Percentiles rank a stretch among this genome's conserved stretches.
Conservation (phyloP, 64 coral and sea anemone genomes). For the Platygyra sinensis region DNA sequence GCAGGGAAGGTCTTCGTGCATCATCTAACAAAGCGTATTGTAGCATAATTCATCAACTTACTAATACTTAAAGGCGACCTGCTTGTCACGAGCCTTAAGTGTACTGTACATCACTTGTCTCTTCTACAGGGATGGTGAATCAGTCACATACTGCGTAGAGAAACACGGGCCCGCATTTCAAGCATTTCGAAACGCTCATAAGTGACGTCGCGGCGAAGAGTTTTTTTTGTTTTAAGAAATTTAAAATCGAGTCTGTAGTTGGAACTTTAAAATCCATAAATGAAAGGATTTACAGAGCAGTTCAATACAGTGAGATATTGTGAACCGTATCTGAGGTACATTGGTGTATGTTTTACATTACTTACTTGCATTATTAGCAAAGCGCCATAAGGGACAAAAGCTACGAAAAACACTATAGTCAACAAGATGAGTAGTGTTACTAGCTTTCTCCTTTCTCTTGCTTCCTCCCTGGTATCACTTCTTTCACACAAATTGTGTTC, state of each 20-base stretch:
- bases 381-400: slow-evolving; percentile 67
- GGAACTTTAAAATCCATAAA: slow-evolving; percentile 73
- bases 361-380: slow-evolving; percentile 48
- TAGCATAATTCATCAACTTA: too few relatives aligned
- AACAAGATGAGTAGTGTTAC: slow-evolving; percentile 55
- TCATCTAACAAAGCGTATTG: too few relatives aligned
- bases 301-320: slow-evolving; percentile 62
- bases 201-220: slow-evolving; percentile 10
- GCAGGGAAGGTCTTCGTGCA: too few relatives aligned
- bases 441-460: slow-evolving; percentile 54
- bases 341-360: neutral
- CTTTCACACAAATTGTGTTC: neutral
- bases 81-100: too few relatives aligned
- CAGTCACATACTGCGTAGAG: neutral
- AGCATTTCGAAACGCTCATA: neutral
- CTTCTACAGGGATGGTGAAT: neutral
- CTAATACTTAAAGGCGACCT: too few relatives aligned
- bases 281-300: slow-evolving; percentile 66
- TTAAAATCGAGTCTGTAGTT: slow-evolving; percentile 67
- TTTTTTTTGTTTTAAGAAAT: slow-evolving; percentile 41
- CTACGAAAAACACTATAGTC: slow-evolving; percentile 71
- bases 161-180: neutral
- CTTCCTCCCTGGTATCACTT: slow-evolving; percentile 35
- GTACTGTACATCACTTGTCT: neutral
- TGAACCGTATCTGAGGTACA: neutral